These are phyloP conservation scores for Tupaia tana DNA, from an alignment of 2,113 vertebrate genomes.

Conservation along the genomic window DNA sequence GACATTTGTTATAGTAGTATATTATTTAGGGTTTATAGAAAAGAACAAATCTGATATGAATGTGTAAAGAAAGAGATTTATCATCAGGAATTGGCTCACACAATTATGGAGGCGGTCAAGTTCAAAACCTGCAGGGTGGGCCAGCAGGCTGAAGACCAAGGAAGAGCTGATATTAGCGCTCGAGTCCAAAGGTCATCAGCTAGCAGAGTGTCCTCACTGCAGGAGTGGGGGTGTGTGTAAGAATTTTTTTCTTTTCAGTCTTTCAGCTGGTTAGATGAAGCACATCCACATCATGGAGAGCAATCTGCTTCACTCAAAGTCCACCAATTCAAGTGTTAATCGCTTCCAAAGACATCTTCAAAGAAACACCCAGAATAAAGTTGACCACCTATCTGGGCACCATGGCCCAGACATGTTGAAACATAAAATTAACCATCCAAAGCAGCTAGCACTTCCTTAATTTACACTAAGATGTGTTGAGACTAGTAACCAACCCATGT, in stretches of 20 bases:
- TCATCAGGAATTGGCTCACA: not conserved
- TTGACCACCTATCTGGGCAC: not conserved
- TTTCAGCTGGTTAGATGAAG: too few relatives aligned
- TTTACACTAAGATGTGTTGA: not conserved
- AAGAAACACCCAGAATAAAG: constrained; percentile 4
- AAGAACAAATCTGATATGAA: not conserved
- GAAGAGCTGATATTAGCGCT: not conserved
- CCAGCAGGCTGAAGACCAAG: not conserved
- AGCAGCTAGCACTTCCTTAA: not conserved
- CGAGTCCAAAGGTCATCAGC: not conserved
- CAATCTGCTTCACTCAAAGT: not conserved
- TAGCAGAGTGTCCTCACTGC: not conserved
- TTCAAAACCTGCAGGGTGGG: not conserved
- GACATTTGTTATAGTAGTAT: not conserved
- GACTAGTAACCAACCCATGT: not conserved
- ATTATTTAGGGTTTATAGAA: not conserved
- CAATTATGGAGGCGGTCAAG: not conserved
- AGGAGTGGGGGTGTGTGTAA: too few relatives aligned
- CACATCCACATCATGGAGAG: not conserved
- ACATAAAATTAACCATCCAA: not conserved
- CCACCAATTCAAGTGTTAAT: not conserved
- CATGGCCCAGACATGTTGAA: not conserved
- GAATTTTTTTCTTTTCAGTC: too few relatives aligned
- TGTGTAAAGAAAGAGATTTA: not conserved
- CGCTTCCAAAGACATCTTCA: not conserved